Percentiles rank a stretch among this genome's conserved stretches.
Evolutionary conservation across 35 echinoderm and acorn worm species (phyloP).

Genomic region (Diadema setosum): DNA sequence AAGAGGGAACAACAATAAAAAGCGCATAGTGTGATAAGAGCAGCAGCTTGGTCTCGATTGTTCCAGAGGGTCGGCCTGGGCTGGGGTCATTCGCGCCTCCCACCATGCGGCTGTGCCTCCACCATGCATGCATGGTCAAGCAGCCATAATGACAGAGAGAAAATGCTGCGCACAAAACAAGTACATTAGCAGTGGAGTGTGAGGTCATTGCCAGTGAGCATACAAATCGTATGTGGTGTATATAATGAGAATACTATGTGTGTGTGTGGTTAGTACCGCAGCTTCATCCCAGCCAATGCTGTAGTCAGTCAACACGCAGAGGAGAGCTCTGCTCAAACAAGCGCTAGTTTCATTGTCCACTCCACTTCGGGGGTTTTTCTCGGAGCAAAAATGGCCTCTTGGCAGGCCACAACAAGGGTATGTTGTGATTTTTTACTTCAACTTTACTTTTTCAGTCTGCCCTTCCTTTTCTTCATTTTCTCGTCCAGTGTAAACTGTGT

Average conservation of each 20-base stretch:
- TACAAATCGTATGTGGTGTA: conserved; percentile 27
- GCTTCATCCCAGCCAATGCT: background rate
- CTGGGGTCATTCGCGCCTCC: background rate
- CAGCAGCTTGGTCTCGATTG: too few species aligned
- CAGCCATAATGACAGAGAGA: background rate
- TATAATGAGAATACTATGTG: conserved; percentile 27
- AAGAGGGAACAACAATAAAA: background rate
- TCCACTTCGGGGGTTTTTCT: too few species aligned
- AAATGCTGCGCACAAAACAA: conserved; percentile 31
- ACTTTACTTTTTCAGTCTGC: background rate
- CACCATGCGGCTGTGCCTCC: background rate
- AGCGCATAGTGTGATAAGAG: too few species aligned
- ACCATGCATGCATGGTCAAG: conserved; percentile 8
- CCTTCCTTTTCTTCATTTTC: background rate
- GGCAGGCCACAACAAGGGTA: background rate
- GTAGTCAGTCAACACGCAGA: too few species aligned
- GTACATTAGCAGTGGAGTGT: conserved; percentile 8
- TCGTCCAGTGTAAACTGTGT: background rate
- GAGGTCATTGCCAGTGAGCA: conserved; percentile 11
- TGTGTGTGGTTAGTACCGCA: conserved; percentile 3
- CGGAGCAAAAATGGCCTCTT: background rate
- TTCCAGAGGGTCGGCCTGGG: too few species aligned
- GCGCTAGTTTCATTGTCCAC: too few species aligned
- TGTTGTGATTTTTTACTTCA: background rate
- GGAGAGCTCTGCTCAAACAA: too few species aligned